These are phyloP conservation scores for Carollia perspicillata DNA, from an alignment of 2,113 vertebrate species.

Conservation along the genomic window DNA sequence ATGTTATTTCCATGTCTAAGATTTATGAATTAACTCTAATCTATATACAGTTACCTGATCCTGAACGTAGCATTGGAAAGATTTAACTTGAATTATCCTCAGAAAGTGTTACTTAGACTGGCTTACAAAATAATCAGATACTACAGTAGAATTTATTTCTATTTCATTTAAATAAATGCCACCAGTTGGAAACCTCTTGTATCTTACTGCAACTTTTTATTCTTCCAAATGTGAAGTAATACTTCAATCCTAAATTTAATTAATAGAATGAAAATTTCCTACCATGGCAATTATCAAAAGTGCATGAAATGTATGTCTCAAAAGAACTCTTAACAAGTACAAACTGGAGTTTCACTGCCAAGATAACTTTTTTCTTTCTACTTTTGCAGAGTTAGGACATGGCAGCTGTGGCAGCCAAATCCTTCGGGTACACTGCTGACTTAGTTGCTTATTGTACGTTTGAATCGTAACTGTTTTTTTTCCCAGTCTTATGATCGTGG, in stretches of 20 bases:
- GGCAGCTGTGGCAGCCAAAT: not conserved
- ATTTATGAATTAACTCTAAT: slow-evolving; percentile 46
- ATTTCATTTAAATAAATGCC: slow-evolving; percentile 29
- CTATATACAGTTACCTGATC: not conserved
- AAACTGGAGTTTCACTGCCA: not conserved
- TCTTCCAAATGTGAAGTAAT: not conserved
- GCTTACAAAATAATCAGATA: slow-evolving; percentile 33
- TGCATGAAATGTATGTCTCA: not conserved
- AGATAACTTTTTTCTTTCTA: not conserved
- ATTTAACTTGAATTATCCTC: slow-evolving; percentile 53
- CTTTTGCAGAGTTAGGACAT: not conserved
- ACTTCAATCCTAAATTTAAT: not conserved
- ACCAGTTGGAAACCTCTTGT: not conserved
- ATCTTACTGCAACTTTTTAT: not conserved
- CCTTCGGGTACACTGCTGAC: not conserved
- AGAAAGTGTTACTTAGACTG: not conserved
- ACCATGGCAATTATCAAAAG: not conserved
- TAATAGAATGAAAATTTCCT: not conserved
- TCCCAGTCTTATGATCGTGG: not conserved
- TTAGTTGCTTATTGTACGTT: not conserved
- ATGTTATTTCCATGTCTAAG: slow-evolving; percentile 45
- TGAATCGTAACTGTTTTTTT: not conserved
- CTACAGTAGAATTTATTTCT: slow-evolving; percentile 16
- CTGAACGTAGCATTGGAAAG: slow-evolving; percentile 43
- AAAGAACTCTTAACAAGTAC: not conserved